Evolutionary conservation across 2,113 vertebrate species (phyloP).

Genomic region (Cynopterus brachyotis): DNA sequence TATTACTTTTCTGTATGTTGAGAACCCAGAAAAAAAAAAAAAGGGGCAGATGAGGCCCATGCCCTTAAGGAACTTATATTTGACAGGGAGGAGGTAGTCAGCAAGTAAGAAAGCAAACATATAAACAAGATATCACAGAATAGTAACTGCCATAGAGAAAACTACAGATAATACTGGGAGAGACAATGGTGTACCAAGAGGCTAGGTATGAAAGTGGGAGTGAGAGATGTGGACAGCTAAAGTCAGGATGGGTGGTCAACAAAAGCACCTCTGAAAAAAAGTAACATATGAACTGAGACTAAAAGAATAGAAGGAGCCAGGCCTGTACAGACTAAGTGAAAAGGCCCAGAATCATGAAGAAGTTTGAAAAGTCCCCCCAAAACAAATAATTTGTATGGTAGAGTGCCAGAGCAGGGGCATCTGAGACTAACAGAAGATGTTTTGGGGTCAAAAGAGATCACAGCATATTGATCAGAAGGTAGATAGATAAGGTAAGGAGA

Average conservation of each 20-base stretch:
- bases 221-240: not conserved
- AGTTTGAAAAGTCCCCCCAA: not conserved
- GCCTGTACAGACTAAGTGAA: not conserved
- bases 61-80: not conserved
- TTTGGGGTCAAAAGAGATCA: not conserved
- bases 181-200: fast-evolving
- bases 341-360: not conserved
- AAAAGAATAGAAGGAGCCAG: not conserved
- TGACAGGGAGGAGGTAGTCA: not conserved
- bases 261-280: not conserved
- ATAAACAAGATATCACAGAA: not conserved
- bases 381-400: not conserved
- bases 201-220: not conserved
- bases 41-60: not conserved
- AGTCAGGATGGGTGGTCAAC: not conserved
- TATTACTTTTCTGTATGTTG: not conserved
- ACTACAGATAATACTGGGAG: not conserved
- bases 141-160: not conserved
- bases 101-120: not conserved
- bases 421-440: fast-evolving
- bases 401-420: not conserved
- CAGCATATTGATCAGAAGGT: not conserved
- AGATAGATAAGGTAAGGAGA: not conserved
- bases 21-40: not conserved
- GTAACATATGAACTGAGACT: not conserved